Evolutionary conservation across 2,797 vertebrate species (phyloP).

Genomic region (Pangasius krempfi): DNA sequence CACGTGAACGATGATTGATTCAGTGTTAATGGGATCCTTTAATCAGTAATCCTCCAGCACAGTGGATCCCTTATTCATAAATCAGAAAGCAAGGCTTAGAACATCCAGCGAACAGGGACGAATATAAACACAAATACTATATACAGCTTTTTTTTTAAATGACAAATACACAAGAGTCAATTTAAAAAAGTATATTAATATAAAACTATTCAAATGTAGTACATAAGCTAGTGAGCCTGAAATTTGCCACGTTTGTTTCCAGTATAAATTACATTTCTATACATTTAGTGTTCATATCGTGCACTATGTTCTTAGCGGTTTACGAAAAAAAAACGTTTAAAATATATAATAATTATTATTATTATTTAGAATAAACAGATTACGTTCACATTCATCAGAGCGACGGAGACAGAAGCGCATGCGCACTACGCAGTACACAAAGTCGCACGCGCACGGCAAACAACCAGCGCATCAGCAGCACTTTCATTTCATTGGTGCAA

Average conservation of each 20-base stretch:
- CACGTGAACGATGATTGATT: neutral
- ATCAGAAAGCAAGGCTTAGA: neutral
- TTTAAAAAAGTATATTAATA: neutral
- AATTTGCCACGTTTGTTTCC: neutral
- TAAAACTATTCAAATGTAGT: neutral
- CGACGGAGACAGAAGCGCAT: neutral
- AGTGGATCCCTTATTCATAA: neutral
- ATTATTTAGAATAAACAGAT: neutral
- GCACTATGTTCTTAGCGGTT: neutral
- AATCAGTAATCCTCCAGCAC: neutral
- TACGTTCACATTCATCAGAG: neutral
- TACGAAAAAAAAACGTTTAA: neutral
- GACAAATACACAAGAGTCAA: neutral
- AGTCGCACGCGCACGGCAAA: neutral
- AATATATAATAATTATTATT: neutral
- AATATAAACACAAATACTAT: neutral
- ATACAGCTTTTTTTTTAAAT: neutral
- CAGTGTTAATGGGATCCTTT: neutral
- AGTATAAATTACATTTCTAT: neutral
- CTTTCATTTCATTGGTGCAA: neutral
- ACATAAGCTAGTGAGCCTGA: no score
- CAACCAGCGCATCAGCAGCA: neutral
- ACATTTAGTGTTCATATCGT: neutral
- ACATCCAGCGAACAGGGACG: neutral
- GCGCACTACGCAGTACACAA: constrained; percentile 5